These are phyloP conservation scores for Lapara coniferarum DNA, from an alignment of 2,888 invertebrate species.

Conservation along the genomic window DNA sequence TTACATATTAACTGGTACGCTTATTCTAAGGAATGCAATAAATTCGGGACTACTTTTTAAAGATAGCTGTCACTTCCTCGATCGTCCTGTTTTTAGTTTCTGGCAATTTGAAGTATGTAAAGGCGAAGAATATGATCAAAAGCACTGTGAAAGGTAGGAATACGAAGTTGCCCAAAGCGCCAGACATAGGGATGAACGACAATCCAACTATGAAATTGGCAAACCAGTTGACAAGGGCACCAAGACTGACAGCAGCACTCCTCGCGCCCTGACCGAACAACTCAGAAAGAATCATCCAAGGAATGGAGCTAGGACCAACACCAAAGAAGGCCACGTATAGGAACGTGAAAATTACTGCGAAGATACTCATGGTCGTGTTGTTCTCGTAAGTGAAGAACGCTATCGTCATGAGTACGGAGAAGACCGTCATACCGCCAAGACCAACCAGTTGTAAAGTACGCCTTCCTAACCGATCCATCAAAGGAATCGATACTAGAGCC, in stretches of 20 bases:
- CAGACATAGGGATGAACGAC: conserved; percentile 69
- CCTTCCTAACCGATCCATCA: conserved; percentile 89
- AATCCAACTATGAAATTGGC: conserved; percentile 81
- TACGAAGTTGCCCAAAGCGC: conserved; percentile 67
- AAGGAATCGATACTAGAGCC: conserved; percentile 89
- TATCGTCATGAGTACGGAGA: conserved; percentile 87
- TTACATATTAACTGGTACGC: conserved; percentile 55
- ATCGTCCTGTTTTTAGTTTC: conserved; percentile 80
- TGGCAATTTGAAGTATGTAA: conserved; percentile 76
- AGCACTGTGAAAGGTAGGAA: conserved; percentile 77
- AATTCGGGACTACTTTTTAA: conserved; percentile 63
- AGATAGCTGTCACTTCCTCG: conserved; percentile 79
- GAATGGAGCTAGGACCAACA: conserved; percentile 79
- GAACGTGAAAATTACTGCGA: conserved; percentile 77
- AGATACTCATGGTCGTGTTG: conserved; percentile 73
- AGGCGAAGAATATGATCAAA: conserved; percentile 72
- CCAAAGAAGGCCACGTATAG: conserved; percentile 80
- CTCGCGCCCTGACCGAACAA: conserved; percentile 78
- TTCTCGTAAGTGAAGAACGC: conserved; percentile 73
- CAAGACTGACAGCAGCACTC: conserved; percentile 78
- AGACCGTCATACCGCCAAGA: conserved; percentile 88
- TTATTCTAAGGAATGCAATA: conserved; percentile 60
- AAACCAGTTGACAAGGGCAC: conserved; percentile 79
- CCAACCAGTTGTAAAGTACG: conserved; percentile 88
- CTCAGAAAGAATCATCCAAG: conserved; percentile 81